Base-by-base conservation (phyloP, 2,888 invertebrate species). In the Sycophila texana region DNA sequence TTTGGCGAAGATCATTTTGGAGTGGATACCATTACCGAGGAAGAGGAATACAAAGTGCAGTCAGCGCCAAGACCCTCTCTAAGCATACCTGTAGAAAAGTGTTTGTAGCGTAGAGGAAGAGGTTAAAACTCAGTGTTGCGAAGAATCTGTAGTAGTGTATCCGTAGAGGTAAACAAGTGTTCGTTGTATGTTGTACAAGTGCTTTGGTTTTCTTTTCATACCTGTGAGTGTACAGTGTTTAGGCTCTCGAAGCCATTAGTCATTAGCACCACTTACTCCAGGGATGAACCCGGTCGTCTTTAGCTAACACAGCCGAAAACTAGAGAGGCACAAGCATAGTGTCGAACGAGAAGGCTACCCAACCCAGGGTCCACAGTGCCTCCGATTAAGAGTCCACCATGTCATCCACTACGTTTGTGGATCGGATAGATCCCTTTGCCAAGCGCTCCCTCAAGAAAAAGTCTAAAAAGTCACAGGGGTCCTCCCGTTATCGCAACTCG, bases 351-450 rank as follows among this genome's bases (percentile, higher is more conserved):
- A 72, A 77, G 73, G 77, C 74, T 79, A 80, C 57, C 65, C 71
- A 74, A 39, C 71, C 74, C 61, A 79, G 71, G 22, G 26, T 57
- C 77, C 68, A 74, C 77, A 85, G 87, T 86, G 86, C 86, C 87
- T 85, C 86, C 77, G 83, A 83, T 85, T 84, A 80, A 83, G 82
- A 83, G 55, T 78, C 83, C 87, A 89, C 86, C 88, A 91, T 91
- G 91, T 90, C 91, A 88, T 95, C 96, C 93, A 95, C 95, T 93
- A 95, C 96, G 91, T 97, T 98, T 94, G 98, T 98, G 93, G 99
- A 99, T 94, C 96, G 98, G 92, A 99, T 99, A 93, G 99, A 99
- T 94, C 99, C 99, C 89, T 99, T 99, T 93, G 97, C 97, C 88
- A 99, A 99, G 94, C 95, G 98, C 91, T 98, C 99, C 89, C 92